Base-by-base conservation (phyloP, 2,797 vertebrate genomes). In the Phoebastria nigripes region DNA sequence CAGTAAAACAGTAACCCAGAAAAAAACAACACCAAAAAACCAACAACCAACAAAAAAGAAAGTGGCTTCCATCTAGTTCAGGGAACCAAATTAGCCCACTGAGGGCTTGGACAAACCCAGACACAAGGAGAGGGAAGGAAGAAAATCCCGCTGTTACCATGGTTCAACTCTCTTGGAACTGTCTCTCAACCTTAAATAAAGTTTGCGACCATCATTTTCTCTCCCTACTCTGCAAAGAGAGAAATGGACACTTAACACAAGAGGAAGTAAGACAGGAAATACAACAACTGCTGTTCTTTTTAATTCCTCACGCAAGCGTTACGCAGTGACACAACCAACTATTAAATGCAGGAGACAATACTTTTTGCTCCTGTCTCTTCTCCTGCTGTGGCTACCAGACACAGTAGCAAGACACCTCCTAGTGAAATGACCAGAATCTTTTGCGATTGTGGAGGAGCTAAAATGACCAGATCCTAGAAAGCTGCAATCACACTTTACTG, bases 141-240 rank as follows among this genome's bases (percentile, higher is more conserved):
- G 9, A 72, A 90, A 95, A 87, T n/a, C 41, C 51, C 6, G 2
- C 39, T 44, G 56, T 46, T 76, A 54, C 5, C 26, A 61, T 13
- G 19, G 42, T 39, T 84, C 39, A 84, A 3, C 15, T 73, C 33
- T 52, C 35, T 80, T 69, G 22, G 71, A 88, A 71, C 41, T 52
- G 0, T 11, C 42, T 39, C 52, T 92, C 52, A 80, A 47, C 20
- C 52, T 74, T 37, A 80, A 81, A 69, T 25, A 59, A 89, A 74
- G 24, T 25, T 35, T 3, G 4, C 0, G 0, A 63, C 15, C 55
- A 47, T 47, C 0, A 0, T 42, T 62, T 94, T 78, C 49, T 58
- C 78, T 82, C 55, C 66, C 55, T 82, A 1, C 29, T 77, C 59
- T 70, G 56, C 58, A 81, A 83, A 66, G 14, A 55, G 4, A 51